Evolutionary conservation across 1,140 invertebrate genomes (phyloP).

Genomic region (Drosophila melanica): DNA sequence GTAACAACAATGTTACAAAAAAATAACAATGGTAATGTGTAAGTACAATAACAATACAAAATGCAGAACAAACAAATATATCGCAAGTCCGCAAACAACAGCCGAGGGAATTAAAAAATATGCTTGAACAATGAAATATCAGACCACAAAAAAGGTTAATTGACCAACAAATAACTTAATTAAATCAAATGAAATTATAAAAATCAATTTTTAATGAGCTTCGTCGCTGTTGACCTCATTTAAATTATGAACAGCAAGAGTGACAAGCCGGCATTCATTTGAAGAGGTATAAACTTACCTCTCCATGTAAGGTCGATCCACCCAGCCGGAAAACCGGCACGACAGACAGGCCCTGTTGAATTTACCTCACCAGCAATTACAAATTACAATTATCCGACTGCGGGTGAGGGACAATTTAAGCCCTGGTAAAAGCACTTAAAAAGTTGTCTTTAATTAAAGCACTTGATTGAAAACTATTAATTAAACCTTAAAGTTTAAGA

Average conservation of each 20-base stretch:
- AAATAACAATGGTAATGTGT: constrained; percentile 2
- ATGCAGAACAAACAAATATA: constrained; percentile 67
- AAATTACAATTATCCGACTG: neutral
- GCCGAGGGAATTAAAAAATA: constrained; percentile 20
- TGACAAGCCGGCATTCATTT: constrained; percentile 32
- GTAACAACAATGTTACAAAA: constrained; percentile 39
- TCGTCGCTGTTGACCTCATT: constrained; percentile 70
- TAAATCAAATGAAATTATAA: constrained; percentile 80
- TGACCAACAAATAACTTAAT: constrained; percentile 82
- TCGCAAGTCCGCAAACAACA: constrained; percentile 24
- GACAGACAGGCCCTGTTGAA: constrained; percentile 35
- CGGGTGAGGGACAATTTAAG: neutral
- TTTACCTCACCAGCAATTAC: constrained; percentile 13
- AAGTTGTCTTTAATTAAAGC: constrained; percentile 21
- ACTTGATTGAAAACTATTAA: constrained; percentile 50
- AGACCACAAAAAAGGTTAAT: constrained; percentile 76
- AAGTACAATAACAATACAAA: constrained; percentile 62
- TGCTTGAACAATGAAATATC: constrained; percentile 68
- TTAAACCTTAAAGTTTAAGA: constrained; percentile 13
- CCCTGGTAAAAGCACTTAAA: constrained; percentile 9
- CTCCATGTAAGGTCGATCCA: constrained; percentile 46
- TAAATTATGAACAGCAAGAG: constrained; percentile 64
- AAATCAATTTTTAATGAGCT: constrained; percentile 81
- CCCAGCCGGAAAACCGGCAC: constrained; percentile 40
- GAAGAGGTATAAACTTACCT: too few species aligned